These are phyloP conservation scores for Microcebus tavaratra DNA, from an alignment of 2,113 vertebrate species.

Conservation along the genomic window DNA sequence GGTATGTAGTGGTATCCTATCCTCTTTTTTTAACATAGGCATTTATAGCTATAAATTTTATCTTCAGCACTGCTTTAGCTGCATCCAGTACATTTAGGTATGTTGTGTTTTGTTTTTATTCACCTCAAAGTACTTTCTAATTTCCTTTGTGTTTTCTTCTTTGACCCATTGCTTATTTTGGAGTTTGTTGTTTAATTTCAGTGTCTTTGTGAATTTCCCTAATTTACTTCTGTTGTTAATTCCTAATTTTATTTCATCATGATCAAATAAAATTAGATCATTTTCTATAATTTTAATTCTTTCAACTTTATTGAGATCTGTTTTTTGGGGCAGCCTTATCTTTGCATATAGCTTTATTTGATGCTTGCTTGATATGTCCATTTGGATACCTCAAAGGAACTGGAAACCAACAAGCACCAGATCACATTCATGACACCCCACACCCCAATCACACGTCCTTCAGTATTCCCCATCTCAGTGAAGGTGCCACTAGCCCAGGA, in stretches of 20 bases:
- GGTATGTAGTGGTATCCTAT: not conserved
- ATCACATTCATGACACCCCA: not conserved
- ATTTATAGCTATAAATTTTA: not conserved
- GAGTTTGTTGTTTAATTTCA: not conserved
- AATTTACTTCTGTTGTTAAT: not conserved
- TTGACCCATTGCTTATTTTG: not conserved
- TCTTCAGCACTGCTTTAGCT: not conserved
- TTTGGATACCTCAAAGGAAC: not conserved
- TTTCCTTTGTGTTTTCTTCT: not conserved
- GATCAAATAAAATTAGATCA: not conserved
- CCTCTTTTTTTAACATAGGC: not conserved
- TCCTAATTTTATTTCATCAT: not conserved
- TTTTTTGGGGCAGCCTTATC: not conserved
- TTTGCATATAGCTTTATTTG: not conserved
- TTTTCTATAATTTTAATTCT: not conserved
- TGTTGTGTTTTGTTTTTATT: not conserved
- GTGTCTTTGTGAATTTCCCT: not conserved
- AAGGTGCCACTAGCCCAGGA: not conserved
- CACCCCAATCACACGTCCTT: not conserved
- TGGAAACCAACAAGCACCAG: not conserved
- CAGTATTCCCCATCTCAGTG: not conserved
- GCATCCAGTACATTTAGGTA: not conserved
- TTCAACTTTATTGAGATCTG: not conserved
- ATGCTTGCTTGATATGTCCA: not conserved
- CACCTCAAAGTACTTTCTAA: not conserved